Base-by-base conservation (phyloP, 2,797 vertebrate genomes). In the Falco cherrug region DNA sequence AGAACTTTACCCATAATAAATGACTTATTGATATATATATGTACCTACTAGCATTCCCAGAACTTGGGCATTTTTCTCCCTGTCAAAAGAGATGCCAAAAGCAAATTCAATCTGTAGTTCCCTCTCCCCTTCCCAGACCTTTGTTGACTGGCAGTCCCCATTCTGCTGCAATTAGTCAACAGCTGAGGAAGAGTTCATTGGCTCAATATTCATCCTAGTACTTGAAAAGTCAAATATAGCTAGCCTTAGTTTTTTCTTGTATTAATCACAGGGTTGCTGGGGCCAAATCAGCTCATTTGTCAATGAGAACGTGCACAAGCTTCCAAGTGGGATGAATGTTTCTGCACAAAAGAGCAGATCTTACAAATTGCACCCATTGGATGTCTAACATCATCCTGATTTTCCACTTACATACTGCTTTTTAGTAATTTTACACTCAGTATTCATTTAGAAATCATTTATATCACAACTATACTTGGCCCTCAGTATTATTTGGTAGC, bases 61-160 rank as follows among this genome's bases (percentile, higher is more conserved):
- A 92, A 95, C 69, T 79, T 69, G 86, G 43, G 45, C 84, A 33
- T 90, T 95, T 90, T 94, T 90, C 67, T 91, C 35, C 15, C 47
- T 77, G 37, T 89, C 68, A 86, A 91, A 96, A 95, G 82, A 85
- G 74, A 93, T 84, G 89, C 85, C 95, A 94, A 93, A 93, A 90
- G 13, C 37, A 77, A 89, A 94, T 77, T 84, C 29, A 75, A 20
- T 61, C 74, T 74, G 57, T 65, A 78, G 19, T 59, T 90, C 35
- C 68, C 19, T 69, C 60, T 54, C 57, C 95, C 61, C 87, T 96
- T 96, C 96, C 93, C 94, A 95, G 91, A 90, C 73, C 70, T 90
- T 69, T 73, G 29, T 54, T 94, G 82, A 88, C 89, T 93, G 78
- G 65, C 13, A 1, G 54, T 91, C 50, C 45, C 29, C 25, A 50